Evolutionary conservation across 2,797 vertebrate species (phyloP), one percentile per base, ranked within the genome.

Genomic region (Pampus argenteus): DNA sequence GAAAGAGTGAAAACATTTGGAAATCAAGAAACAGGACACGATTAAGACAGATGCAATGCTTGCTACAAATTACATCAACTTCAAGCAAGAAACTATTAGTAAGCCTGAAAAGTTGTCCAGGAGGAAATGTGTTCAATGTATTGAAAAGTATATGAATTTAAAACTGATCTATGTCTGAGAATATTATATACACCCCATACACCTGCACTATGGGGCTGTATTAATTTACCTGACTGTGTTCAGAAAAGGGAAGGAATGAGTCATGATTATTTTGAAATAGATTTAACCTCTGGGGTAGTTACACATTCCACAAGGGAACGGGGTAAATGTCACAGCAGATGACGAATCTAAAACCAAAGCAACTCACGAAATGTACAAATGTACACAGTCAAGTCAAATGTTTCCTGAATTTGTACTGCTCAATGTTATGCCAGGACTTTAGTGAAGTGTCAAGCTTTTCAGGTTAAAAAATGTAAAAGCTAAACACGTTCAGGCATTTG

Each of bases 241-340:
- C 15, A 66, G n/a, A 71, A 71, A 74, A 45, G 34, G 55, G 34
- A 45, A 56, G 9, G 31, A 55, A 38, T 5, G 60, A 3, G 20
- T 48, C 36, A 64, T 1, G 3, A 28, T 17, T 23, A 13, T 29
- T 18, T 57, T 3, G 49, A 66, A 71, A 51, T 20, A 31, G 58
- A 60, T 70, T 54, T 51, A 59, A 5, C 36, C 36, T 52, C 34
- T n/a, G 10, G 17, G 4, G 25, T 18, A 8, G 2, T 22, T 23
- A 45, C 28, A 29, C 9, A 20, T 25, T 6, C 20, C 26, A 22
- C 34, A 15, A 44, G 40, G 66, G 29, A 28, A n/a, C 17, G 18
- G 25, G 48, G 10, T 50, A 25, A 44, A 64, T 38, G 61, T 52
- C 40, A 67, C 20, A 51, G 50, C 6, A 3, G 34, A 49, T 8